A percentile compares a stretch with the other conserved stretches of the same genome.
phyloP scores from a whole-genome alignment of 1,140 invertebrate genomes.

The Caenorhabditis latens region DNA sequence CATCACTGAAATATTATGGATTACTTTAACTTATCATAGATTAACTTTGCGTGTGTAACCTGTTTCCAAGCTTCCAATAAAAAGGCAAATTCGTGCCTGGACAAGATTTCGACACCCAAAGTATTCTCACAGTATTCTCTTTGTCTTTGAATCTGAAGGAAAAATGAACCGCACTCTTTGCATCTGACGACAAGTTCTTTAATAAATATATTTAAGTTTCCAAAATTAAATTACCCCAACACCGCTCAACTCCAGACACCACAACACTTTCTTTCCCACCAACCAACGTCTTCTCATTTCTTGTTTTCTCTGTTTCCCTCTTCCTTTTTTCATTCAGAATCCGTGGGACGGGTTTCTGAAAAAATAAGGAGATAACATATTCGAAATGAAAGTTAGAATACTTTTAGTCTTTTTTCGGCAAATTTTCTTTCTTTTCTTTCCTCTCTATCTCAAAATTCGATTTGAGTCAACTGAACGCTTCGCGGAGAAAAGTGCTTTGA shows the following conservation, averaged over 20 bases:
- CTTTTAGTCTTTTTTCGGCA: background rate
- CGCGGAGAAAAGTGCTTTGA: too few relatives aligned
- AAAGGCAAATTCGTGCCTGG: too few relatives aligned
- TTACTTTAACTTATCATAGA: too few relatives aligned
- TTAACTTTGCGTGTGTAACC: too few relatives aligned
- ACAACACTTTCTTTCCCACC: background rate
- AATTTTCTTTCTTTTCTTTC: background rate
- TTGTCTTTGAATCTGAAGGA: too few relatives aligned
- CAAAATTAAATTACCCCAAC: constrained; percentile 31
- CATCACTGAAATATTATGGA: too few relatives aligned
- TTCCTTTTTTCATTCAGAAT: background rate
- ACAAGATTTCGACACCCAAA: too few relatives aligned
- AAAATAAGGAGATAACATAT: background rate
- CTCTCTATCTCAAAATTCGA: background rate
- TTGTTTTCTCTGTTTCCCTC: constrained; percentile 29
- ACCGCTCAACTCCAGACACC: constrained; percentile 7
- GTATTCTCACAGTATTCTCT: too few relatives aligned
- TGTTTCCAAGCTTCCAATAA: too few relatives aligned
- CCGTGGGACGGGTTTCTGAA: background rate
- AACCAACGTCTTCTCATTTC: constrained; percentile 9
- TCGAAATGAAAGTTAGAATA: constrained; percentile 15
- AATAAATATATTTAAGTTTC: background rate
- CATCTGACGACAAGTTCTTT: background rate
- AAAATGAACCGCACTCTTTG: too few relatives aligned
- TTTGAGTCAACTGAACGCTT: background rate